These are phyloP conservation scores for Lepidocyrtinus sp. DNA, from an alignment of 2,888 invertebrate genomes.

Conservation along the genomic window DNA sequence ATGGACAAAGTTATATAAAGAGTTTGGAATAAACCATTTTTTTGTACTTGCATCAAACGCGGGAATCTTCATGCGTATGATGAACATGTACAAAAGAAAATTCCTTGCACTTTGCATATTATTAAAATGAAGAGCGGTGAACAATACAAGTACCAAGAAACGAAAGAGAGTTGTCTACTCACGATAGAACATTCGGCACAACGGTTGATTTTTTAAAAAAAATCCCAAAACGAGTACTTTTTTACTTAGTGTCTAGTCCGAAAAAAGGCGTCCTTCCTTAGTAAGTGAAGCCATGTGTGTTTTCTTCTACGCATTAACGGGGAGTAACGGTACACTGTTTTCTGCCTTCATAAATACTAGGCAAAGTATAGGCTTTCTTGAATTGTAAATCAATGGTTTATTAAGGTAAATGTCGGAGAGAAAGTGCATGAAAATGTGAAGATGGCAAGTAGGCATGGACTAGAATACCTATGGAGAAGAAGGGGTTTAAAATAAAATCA, in stretches of 20 bases:
- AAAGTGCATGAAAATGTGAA: too few species aligned
- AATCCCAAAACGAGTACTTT: too few species aligned
- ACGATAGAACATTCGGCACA: too few species aligned
- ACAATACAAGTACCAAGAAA: constrained; percentile 4
- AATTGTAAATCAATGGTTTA: constrained; percentile 54
- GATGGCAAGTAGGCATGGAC: too few species aligned
- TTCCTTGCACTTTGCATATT: constrained; percentile 13
- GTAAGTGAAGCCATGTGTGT: neutral
- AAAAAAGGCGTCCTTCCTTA: neutral
- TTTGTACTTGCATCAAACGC: neutral
- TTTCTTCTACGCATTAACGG: constrained; percentile 1
- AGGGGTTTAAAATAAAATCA: too few species aligned
- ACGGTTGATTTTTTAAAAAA: too few species aligned
- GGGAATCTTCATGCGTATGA: constrained; percentile 2
- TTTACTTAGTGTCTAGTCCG: too few species aligned
- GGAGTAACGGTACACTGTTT: neutral
- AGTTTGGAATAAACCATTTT: neutral
- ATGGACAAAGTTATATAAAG: neutral
- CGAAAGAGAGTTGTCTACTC: neutral
- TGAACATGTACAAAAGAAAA: constrained; percentile 1
- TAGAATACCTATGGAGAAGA: too few species aligned
- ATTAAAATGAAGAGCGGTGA: constrained; percentile 1
- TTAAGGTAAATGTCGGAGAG: constrained; percentile 39
- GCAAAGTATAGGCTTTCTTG: constrained; percentile 11
- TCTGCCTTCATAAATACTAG: neutral